Evolutionary conservation across 2,113 vertebrate genomes (phyloP).

Genomic region (Gavialis gangeticus): DNA sequence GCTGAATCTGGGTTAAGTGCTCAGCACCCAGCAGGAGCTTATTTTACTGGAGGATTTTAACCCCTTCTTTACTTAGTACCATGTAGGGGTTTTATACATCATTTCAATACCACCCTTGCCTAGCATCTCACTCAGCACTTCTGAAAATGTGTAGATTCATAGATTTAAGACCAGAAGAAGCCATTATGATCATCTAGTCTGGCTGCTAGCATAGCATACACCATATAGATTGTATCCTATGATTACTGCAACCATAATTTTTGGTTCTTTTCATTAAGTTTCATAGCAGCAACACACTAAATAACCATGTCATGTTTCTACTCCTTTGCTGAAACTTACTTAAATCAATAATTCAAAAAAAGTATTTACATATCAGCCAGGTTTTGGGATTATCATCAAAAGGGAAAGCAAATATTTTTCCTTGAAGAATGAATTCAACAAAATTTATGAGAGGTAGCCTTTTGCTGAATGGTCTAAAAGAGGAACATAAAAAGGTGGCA

Average conservation of each 20-base stretch:
- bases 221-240: neutral
- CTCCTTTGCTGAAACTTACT: neutral
- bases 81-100: rapidly evolving
- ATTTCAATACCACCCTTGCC: neutral
- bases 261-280: neutral
- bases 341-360: neutral
- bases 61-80: neutral
- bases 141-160: neutral
- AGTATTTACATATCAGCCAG: neutral
- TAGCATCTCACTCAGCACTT: neutral
- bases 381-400: neutral
- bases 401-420: neutral
- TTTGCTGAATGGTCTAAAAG: neutral
- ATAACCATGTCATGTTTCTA: neutral
- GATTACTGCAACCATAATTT: rapidly evolving
- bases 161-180: neutral
- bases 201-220: neutral
- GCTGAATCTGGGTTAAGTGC: neutral
- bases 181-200: neutral
- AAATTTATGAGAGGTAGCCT: neutral
- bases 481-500: neutral
- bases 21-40: neutral
- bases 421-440: neutral
- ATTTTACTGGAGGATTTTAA: neutral
- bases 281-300: neutral